Base-by-base conservation (phyloP, 2,113 vertebrate genomes). In the Herpetotheres cachinnans region DNA sequence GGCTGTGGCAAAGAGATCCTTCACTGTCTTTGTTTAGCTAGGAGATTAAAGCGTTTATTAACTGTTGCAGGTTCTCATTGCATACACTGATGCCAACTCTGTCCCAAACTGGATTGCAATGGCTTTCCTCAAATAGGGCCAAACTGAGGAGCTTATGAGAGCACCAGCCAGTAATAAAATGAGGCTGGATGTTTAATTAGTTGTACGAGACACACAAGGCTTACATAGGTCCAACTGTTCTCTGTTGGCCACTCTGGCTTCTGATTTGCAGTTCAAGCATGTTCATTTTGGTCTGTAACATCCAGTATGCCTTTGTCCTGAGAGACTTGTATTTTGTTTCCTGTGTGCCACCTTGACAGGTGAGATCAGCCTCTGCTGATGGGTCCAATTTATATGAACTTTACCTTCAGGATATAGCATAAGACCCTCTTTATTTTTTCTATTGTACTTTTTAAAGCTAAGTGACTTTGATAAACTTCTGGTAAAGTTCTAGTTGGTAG, bases 181-280 rank as follows among this genome's bases (percentile, higher is more conserved):
- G 19, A 74, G 79, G 22, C 26, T 29, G 34, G 54, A 40, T 56
- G 40, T 86, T 58, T 86, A 80, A 83, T 86, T 81, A 92, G 42
- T n/a, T 65, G 15, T 58, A 32, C 62, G 49, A 94, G 42, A 16
- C 61, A n/a, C 38, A 29, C 15, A 70, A 80, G 76, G 66, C 46
- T 94, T 70, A 12, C 3, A 2, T 7, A 65, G 59, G 56, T 80
- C 86, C 65, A 84, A 3, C 46, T 73, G 11, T 61, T 94, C 76
- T 86, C 91, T 86, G 6, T 50, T 90, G 83, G 34, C 71, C 5
- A 2, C 55, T 78, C 66, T 34, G 7, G 44, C 61, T 82, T 90
- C 88, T 78, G 58, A 82, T 95, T 82, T 97, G 59, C 47, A 82
- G 50, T 93, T 95, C 78, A 78, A 80, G 59, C n/a, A 40, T 44